phyloP scores from a whole-genome alignment of 2,888 invertebrate species.

The Orchesella flavescens region DNA sequence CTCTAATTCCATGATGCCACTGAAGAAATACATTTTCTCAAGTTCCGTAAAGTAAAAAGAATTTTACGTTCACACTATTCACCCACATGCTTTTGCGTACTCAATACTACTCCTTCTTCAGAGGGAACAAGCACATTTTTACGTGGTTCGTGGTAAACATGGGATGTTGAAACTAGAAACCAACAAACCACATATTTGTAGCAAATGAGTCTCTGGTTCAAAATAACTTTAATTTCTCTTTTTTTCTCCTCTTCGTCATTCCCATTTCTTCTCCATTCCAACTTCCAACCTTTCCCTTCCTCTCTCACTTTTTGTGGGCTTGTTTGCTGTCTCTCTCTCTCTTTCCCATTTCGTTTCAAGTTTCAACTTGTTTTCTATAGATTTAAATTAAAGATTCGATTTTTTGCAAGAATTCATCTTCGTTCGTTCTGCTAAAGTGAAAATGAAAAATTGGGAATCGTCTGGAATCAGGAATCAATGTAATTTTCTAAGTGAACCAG shows the following conservation, averaged over 20 bases:
- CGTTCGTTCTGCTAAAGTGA: conserved; percentile 36
- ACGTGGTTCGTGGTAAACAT: background rate
- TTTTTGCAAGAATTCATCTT: conserved; percentile 21
- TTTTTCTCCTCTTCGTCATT: background rate
- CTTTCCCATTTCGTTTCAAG: background rate
- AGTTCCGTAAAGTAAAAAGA: conserved; percentile 26
- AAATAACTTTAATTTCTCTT: conserved; percentile 24
- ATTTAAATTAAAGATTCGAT: background rate
- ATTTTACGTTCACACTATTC: conserved; percentile 29
- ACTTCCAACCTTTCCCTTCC: background rate
- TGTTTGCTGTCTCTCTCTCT: background rate
- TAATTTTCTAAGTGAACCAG: conserved; percentile 24
- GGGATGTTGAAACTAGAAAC: background rate
- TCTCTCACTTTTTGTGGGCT: background rate
- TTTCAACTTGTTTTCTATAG: background rate
- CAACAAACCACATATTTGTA: background rate
- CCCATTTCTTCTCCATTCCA: background rate
- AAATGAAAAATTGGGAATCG: conserved; percentile 51
- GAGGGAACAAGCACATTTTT: background rate
- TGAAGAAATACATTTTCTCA: background rate
- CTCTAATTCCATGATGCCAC: too few species aligned
- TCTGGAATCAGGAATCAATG: conserved; percentile 29
- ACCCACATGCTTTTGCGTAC: background rate
- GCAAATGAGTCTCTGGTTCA: conserved; percentile 13
- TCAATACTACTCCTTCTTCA: too few species aligned